Base-by-base conservation (phyloP, 1,140 invertebrate genomes). In the Acromyrmex echinatior region DNA sequence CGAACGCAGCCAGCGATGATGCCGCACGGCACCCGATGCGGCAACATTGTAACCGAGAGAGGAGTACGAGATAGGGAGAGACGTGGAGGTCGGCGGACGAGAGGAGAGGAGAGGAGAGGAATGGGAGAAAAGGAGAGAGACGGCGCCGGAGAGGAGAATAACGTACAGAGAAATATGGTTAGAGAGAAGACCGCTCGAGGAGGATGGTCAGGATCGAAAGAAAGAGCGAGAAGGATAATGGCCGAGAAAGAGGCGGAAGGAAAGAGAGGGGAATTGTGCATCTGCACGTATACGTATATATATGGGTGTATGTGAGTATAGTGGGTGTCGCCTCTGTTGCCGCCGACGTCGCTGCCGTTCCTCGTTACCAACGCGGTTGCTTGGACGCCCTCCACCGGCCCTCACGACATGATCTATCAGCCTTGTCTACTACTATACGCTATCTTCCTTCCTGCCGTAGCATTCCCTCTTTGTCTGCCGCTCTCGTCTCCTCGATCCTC, bases 301-400 rank as follows among this genome's bases (percentile, higher is more conserved):
- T 74, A 78, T 80, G 85, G 77, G 81, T 84, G 85, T 84, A 78
- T 84, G 81, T 84, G 86, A 74, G 66, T 68, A 89, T 93, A 90
- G 92, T 92, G 93, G 92, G 92, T 93, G 93, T 92, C 92, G 88
- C 92, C 88, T 86, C 91, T 87, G 73, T 77, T 78, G 89, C 78
- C 73, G 88, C 79, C 88, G 89, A 87, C 88, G 91, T 87, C 82
- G 89, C 92, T 91, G 91, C 89, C 90, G 91, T 91, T 94, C 90
- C 93, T 95, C 92, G 93, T 95, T 94, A 94, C 93, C 92, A 90
- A 92, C 91, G 86, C 90, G 88, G 90, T 92, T 89, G 92, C 92
- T 70, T 71, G 90, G 90, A 92, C 90, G 87, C 87, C 91, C 90
- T 91, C 88, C 88, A 86, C 86, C 81, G 60, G 78, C 88, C 88